phyloP scores from a whole-genome alignment of 1,140 invertebrate species.

The Phortica variegata region DNA sequence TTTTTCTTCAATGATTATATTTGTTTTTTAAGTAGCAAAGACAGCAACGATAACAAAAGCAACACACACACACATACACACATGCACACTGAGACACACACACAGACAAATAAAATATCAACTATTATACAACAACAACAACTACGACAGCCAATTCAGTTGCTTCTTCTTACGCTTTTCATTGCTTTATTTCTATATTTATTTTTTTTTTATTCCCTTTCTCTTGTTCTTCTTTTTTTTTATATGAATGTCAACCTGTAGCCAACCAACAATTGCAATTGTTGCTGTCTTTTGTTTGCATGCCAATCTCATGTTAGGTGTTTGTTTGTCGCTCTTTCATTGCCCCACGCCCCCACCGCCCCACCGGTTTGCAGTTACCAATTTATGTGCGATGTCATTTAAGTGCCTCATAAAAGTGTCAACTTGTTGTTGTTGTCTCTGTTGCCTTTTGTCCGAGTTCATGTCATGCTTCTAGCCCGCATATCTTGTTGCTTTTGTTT shows the following conservation, averaged over 20 bases:
- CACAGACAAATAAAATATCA: too few relatives aligned
- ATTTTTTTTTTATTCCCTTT: neutral
- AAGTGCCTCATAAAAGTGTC: conserved; percentile 53
- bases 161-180: too few relatives aligned
- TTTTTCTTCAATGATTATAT: too few relatives aligned
- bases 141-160: too few relatives aligned
- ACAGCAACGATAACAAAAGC: too few relatives aligned
- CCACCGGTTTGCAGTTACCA: neutral
- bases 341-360: neutral
- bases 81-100: too few relatives aligned
- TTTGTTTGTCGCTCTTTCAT: conserved; percentile 3
- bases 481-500: too few relatives aligned
- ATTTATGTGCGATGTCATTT: conserved; percentile 39
- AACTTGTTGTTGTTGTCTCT: conserved; percentile 37
- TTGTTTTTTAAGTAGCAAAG: too few relatives aligned
- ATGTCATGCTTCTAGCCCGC: neutral
- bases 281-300: conserved; percentile 40
- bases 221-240: neutral
- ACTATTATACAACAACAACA: too few relatives aligned
- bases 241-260: conserved; percentile 2
- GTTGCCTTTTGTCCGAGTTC: conserved; percentile 16
- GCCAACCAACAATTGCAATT: conserved; percentile 37
- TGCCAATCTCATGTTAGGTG: conserved; percentile 33
- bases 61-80: too few relatives aligned
- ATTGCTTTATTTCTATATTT: neutral